These are phyloP conservation scores for Montipora efflorescens DNA, from an alignment of 64 coral and sea anemone species.

Conservation along the genomic window DNA sequence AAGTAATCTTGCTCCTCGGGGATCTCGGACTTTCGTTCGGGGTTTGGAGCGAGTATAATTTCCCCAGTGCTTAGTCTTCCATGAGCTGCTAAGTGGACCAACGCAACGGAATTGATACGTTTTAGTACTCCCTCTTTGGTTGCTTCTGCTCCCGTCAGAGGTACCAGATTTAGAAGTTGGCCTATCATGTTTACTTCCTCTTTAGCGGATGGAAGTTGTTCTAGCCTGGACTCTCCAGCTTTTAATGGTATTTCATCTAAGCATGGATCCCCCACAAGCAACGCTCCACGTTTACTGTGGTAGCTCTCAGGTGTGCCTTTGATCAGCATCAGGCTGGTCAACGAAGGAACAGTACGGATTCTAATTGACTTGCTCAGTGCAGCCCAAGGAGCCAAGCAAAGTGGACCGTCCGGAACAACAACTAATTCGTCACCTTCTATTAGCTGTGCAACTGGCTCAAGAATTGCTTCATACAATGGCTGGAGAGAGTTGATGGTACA, in stretches of 20 bases:
- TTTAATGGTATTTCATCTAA: background rate
- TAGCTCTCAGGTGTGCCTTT: background rate
- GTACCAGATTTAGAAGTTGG: background rate
- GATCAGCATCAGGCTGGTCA: background rate
- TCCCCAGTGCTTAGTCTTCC: background rate
- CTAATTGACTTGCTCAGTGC: background rate
- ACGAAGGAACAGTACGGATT: background rate
- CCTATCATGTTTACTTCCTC: background rate
- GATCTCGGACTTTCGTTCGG: background rate
- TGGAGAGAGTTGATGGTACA: background rate
- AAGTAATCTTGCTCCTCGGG: background rate
- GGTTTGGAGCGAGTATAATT: background rate
- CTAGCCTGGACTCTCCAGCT: background rate
- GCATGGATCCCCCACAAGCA: background rate
- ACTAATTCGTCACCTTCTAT: background rate
- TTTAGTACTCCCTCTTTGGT: background rate
- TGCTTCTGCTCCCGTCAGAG: background rate
- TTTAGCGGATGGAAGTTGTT: background rate
- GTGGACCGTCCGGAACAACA: background rate
- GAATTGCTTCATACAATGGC: background rate
- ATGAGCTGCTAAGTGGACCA: constrained; percentile 2
- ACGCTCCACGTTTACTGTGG: background rate
- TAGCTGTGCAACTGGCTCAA: background rate
- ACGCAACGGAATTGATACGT: background rate
- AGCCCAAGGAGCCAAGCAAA: background rate